These are phyloP conservation scores for Apomyelois bistriatella DNA, from an alignment of 2,888 invertebrate genomes.

Conservation along the genomic window DNA sequence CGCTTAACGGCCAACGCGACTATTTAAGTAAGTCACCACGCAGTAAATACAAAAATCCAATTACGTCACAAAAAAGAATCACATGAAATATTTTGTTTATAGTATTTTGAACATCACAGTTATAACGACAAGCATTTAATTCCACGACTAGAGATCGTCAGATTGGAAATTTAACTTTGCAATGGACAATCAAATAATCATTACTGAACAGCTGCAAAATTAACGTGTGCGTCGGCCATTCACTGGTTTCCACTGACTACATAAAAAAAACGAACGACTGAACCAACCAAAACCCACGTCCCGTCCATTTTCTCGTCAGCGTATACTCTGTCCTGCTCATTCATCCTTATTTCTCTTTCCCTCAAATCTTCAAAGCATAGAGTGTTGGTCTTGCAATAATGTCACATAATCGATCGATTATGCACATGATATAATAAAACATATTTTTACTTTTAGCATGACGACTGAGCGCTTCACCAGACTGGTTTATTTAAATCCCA, in stretches of 20 bases:
- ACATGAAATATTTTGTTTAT: conserved; percentile 32
- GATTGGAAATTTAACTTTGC: conserved; percentile 25
- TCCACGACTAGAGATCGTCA: conserved; percentile 18
- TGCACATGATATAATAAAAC: too few relatives aligned
- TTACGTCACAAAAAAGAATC: conserved; percentile 65
- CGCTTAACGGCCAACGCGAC: conserved; percentile 36
- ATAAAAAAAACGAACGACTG: neutral
- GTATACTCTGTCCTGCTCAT: neutral
- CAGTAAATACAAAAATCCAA: conserved; percentile 55
- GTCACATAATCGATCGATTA: neutral
- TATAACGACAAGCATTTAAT: neutral
- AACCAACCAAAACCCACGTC: neutral
- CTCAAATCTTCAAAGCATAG: neutral
- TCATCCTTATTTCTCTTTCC: too few relatives aligned
- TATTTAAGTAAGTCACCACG: conserved; percentile 51
- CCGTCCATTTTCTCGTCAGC: neutral
- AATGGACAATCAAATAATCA: conserved; percentile 26
- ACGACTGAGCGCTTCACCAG: too few relatives aligned
- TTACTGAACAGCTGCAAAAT: conserved; percentile 34
- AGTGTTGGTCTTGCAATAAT: neutral
- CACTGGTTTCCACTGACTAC: conserved; percentile 16
- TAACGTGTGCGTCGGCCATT: conserved; percentile 21
- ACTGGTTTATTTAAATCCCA: too few relatives aligned
- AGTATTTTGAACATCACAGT: conserved; percentile 16
- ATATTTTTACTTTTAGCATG: too few relatives aligned